Evolutionary conservation across 2,113 vertebrate species (phyloP), one percentile per base, ranked within the genome.

Genomic region (Chloropsis cyanopogon): DNA sequence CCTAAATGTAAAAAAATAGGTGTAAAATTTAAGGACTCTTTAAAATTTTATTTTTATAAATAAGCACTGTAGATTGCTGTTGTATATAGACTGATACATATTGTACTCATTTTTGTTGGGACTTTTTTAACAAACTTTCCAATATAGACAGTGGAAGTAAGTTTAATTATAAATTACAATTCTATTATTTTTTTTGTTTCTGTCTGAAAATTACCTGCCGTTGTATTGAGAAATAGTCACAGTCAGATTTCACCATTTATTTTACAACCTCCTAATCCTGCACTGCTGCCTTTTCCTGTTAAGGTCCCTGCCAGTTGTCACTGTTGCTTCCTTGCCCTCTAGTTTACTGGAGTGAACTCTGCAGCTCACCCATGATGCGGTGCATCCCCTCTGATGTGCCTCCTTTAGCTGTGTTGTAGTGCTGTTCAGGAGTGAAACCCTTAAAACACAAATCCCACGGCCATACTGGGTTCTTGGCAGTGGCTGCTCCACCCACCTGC

Each of bases 381-480:
- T 5, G 33, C 57, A 44, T 64, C 29, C 33, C 8, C n/a, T 49
- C 4, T 26, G 44, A n/a, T 28, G 31, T 52, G 64, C 42, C 22
- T 41, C 0, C n/a, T 28, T 0, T 8, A 3, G 23, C 28, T n/a
- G 25, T 44, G 10, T 18, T 47, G 25, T 23, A 15, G 28, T 12
- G 14, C 25, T 78, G 28, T 4, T 68, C 2, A 0, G 44, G 57
- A 72, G 14, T 2, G 4, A 75, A 91, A 39, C 47, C 16, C 47
- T 54, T 75, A 54, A 22, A 46, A 14, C 22, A 28, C 3, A 4
- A 35, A n/a, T 70, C 46, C n/a, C 0, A 0, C 11, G 39, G 22
- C 39, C 24, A n/a, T n/a, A 0, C n/a, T 1, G 8, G 49, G 12
- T 33, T 68, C 61, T 47, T 3, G 2, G 57, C 82, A 93, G 75